Percentiles rank a stretch among this genome's conserved stretches.
phyloP scores from a whole-genome alignment of 2,888 invertebrate species.

The Meganola albula region DNA sequence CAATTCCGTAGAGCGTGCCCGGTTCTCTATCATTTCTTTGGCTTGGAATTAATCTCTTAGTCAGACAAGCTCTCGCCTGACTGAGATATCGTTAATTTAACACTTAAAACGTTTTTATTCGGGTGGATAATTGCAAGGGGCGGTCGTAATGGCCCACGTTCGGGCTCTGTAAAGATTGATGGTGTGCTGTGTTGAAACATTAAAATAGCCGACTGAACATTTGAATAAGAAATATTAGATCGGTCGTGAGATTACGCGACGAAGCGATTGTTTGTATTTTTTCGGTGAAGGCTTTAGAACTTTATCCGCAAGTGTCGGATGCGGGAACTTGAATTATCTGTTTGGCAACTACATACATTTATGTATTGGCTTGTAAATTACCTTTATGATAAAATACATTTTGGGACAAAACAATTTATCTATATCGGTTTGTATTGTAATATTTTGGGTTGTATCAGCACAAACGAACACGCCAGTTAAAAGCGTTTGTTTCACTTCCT shows the following conservation, averaged over 20 bases:
- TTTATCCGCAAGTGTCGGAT: conserved; percentile 17
- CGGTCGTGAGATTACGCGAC: conserved; percentile 56
- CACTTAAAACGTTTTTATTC: conserved; percentile 76
- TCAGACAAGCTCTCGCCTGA: conserved; percentile 59
- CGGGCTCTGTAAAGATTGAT: conserved; percentile 68
- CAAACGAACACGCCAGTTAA: too few species aligned
- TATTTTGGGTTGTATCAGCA: too few species aligned
- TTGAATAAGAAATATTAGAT: conserved; percentile 67
- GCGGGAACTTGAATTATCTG: conserved; percentile 4
- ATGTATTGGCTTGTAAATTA: too few species aligned
- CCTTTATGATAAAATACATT: too few species aligned
- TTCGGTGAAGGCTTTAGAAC: conserved; percentile 33
- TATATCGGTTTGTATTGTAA: too few species aligned
- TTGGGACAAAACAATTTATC: too few species aligned
- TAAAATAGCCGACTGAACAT: conserved; percentile 67
- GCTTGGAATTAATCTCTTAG: conserved; percentile 65
- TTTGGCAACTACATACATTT: conserved; percentile 5
- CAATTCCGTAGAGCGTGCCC: conserved; percentile 30
- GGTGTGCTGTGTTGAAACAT: conserved; percentile 64
- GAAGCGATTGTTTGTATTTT: conserved; percentile 54
- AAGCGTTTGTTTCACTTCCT: too few species aligned
- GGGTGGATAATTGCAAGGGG: conserved; percentile 73
- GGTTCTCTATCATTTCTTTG: conserved; percentile 48
- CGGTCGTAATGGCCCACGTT: conserved; percentile 65
- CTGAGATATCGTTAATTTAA: conserved; percentile 75